These are phyloP conservation scores for Drosophila ambigua DNA, from an alignment of 1,140 invertebrate genomes.

Conservation along the genomic window DNA sequence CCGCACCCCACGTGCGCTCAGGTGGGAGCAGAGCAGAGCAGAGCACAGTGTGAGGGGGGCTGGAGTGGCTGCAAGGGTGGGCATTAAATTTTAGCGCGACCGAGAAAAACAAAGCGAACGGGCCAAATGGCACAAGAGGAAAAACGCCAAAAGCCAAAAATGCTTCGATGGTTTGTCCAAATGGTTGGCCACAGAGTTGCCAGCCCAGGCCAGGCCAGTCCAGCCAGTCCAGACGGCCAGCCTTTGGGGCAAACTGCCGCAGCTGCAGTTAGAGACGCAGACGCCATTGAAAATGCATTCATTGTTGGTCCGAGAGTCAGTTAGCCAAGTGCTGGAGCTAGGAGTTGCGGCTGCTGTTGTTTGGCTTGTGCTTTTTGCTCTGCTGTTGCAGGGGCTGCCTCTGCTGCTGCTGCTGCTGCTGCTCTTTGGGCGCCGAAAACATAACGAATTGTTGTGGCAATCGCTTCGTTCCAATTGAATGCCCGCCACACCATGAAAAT, in stretches of 20 bases:
- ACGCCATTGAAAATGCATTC: constrained; percentile 74
- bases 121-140: constrained; percentile 24
- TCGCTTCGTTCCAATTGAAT: constrained; percentile 81
- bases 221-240: constrained; percentile 17
- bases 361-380: constrained; percentile 51
- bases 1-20: constrained; percentile 76
- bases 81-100: constrained; percentile 65
- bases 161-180: constrained; percentile 64
- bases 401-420: constrained; percentile 17
- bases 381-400: neutral
- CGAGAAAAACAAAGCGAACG: constrained; percentile 36
- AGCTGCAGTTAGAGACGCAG: constrained; percentile 66
- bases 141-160: constrained; percentile 51
- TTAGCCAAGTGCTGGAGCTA: constrained; percentile 64
- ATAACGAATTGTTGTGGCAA: constrained; percentile 82
- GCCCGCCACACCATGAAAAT: constrained; percentile 71
- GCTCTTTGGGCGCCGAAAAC: constrained; percentile 71
- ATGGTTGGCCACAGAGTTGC: constrained; percentile 58
- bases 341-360: constrained; percentile 47
- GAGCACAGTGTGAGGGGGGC: neutral
- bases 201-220: too few relatives aligned
- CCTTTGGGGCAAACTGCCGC: constrained; percentile 60
- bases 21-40: constrained; percentile 10
- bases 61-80: constrained; percentile 34
- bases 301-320: constrained; percentile 59